Base-by-base conservation (phyloP, 2,113 vertebrate genomes). In the Anolis carolinensis region DNA sequence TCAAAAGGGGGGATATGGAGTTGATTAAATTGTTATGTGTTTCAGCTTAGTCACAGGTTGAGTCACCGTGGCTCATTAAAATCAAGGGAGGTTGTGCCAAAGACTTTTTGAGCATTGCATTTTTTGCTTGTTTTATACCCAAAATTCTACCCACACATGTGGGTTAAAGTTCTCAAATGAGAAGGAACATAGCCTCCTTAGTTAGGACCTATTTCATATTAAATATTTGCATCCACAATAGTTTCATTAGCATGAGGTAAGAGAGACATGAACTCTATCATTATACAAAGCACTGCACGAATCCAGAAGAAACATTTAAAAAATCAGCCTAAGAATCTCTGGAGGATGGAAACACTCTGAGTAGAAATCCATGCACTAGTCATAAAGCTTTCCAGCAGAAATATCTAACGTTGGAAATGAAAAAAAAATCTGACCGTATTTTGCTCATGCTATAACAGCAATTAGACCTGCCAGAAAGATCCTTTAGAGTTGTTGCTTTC, bases 361-460 rank as follows among this genome's bases (percentile, higher is more conserved):
- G 30, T 50, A 76, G 44, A 76, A 52, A 68, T 52, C 30, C 44
- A 50, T 11, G 1, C 14, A 68, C 30, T 50, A 70, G 79, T 50
- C n/a, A 70, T 36, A 48, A 11, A 75, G 25, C 1, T 63, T 39
- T 83, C 36, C 32, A 83, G 11, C 5, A 36, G 18, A 55, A 6
- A 52, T 1, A 6, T 8, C 5, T 20, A 30, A 78, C 10, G 25
- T 7, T 6, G 1, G 48, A 39, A 55, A 18, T 39, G 65, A 16
- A 32, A 55, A 59, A 59, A 59, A 59, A 18, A 18, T 80, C 88
- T 74, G 73, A 83, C 80, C 88, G 83, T 32, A 75, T 23, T 79
- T 62, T 50, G 78, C 89, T 90, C 70, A 3, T 72, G 59, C 44
- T 75, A 70, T 87, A 86, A 86, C 10, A 67, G 80, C 74, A 72